phyloP scores from a whole-genome alignment of 2,113 vertebrate species.

The Scomber scombrus region DNA sequence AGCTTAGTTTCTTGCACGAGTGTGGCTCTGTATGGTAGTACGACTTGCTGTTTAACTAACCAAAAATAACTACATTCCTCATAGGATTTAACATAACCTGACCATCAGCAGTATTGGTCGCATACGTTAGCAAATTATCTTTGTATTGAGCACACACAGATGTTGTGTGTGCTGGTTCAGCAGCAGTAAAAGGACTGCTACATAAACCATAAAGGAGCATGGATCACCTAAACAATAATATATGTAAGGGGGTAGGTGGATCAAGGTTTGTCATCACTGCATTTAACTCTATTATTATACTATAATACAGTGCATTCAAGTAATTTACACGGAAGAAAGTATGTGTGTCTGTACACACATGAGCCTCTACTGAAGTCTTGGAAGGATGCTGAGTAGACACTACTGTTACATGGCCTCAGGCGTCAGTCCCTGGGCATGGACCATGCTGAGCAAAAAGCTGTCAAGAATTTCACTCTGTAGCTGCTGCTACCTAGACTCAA shows the following conservation, averaged over 20 bases:
- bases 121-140: conserved; percentile 24
- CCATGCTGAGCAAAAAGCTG: conserved; percentile 27
- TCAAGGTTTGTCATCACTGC: not conserved
- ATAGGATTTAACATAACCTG: conserved; percentile 17
- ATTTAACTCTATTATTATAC: conserved; percentile 1
- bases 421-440: conserved; percentile 7
- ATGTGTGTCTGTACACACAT: not conserved
- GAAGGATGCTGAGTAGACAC: conserved; percentile 57
- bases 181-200: conserved; percentile 33
- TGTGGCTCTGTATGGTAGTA: not conserved
- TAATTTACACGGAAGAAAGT: conserved; percentile 13
- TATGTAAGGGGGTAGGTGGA: conserved; percentile 15
- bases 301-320: not conserved
- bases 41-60: conserved; percentile 9
- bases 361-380: conserved; percentile 4
- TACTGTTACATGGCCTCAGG: conserved; percentile 35
- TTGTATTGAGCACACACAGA: conserved; percentile 49
- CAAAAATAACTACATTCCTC: not conserved
- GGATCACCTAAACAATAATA: conserved; percentile 31
- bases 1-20: not conserved
- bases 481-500: conserved; percentile 12
- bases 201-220: conserved; percentile 34
- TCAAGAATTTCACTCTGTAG: conserved; percentile 2
- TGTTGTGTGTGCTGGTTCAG: conserved; percentile 55
- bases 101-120: conserved; percentile 41